Evolutionary conservation across 2,888 invertebrate genomes (phyloP).

Genomic region (Coelinius sp.): DNA sequence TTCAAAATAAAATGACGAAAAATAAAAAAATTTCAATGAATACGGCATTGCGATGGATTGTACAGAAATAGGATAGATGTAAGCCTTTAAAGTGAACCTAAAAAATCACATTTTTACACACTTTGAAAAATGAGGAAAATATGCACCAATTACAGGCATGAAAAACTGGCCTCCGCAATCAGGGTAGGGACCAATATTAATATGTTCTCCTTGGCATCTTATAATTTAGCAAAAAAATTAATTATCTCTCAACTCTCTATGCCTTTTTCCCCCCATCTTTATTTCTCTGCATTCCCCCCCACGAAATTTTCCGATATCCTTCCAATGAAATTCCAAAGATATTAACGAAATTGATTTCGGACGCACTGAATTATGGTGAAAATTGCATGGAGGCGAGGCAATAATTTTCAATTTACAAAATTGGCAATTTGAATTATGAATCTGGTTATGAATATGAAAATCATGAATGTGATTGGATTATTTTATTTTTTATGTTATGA

Average conservation of each 20-base stretch:
- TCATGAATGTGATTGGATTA: not conserved
- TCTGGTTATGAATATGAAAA: constrained; percentile 29
- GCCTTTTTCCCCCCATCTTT: not conserved
- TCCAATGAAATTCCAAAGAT: constrained; percentile 23
- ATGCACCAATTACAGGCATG: constrained; percentile 30
- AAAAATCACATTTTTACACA: constrained; percentile 59
- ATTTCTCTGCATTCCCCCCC: constrained; percentile 20
- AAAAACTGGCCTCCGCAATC: constrained; percentile 57
- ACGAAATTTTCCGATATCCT: constrained; percentile 13
- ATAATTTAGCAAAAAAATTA: not conserved
- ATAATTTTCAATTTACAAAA: constrained; percentile 42
- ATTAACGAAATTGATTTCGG: not conserved
- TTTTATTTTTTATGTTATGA: not conserved
- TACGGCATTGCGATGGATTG: constrained; percentile 64
- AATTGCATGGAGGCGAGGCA: constrained; percentile 32
- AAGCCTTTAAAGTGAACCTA: constrained; percentile 45
- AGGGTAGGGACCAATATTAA: constrained; percentile 62
- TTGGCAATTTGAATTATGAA: constrained; percentile 35
- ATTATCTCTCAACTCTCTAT: not conserved
- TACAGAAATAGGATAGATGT: constrained; percentile 62
- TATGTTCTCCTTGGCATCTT: constrained; percentile 25
- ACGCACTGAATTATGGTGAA: constrained; percentile 18
- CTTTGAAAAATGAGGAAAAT: constrained; percentile 42
- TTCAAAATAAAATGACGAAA: constrained; percentile 21
- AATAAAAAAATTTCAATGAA: constrained; percentile 48